These are phyloP conservation scores for Ryuthela nishihirai DNA, from an alignment of 2,888 invertebrate species.

Conservation along the genomic window DNA sequence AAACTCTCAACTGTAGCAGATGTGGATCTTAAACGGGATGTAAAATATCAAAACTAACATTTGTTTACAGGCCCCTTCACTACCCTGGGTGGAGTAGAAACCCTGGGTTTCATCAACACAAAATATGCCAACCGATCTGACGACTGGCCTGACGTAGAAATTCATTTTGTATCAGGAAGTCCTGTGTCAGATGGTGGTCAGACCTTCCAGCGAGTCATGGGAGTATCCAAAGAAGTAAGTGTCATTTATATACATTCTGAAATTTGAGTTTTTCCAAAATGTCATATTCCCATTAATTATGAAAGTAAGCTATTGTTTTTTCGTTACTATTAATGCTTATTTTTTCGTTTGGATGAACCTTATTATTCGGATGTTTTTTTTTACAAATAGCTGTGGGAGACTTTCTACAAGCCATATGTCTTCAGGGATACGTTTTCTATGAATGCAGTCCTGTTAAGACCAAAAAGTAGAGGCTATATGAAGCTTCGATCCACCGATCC, in stretches of 20 bases:
- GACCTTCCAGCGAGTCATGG: conserved; percentile 37
- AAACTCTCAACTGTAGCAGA: too few species aligned
- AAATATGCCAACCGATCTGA: conserved; percentile 73
- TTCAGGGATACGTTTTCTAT: conserved; percentile 42
- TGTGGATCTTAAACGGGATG: too few species aligned
- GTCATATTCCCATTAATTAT: too few species aligned
- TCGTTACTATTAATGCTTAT: too few species aligned
- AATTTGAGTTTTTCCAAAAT: too few species aligned
- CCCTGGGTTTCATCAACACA: conserved; percentile 80
- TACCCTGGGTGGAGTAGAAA: conserved; percentile 80
- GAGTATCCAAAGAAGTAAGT: conserved; percentile 25
- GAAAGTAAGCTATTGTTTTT: too few species aligned
- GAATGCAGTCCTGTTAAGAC: conserved; percentile 42
- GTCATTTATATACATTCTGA: too few species aligned
- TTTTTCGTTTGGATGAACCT: too few species aligned
- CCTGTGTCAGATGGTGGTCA: conserved; percentile 76
- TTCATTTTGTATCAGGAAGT: conserved; percentile 79
- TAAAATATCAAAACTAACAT: too few species aligned
- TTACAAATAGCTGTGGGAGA: conserved; percentile 42
- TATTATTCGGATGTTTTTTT: too few species aligned
- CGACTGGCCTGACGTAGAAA: conserved; percentile 89
- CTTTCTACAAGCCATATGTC: conserved; percentile 41
- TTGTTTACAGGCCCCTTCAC: conserved; percentile 69
- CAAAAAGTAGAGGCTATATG: conserved; percentile 40
- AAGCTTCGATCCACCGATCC: conserved; percentile 61